Evolutionary conservation across 2,888 invertebrate genomes (phyloP), one percentile per base, ranked within the genome.

Genomic region (Isotomurus palustris): DNA sequence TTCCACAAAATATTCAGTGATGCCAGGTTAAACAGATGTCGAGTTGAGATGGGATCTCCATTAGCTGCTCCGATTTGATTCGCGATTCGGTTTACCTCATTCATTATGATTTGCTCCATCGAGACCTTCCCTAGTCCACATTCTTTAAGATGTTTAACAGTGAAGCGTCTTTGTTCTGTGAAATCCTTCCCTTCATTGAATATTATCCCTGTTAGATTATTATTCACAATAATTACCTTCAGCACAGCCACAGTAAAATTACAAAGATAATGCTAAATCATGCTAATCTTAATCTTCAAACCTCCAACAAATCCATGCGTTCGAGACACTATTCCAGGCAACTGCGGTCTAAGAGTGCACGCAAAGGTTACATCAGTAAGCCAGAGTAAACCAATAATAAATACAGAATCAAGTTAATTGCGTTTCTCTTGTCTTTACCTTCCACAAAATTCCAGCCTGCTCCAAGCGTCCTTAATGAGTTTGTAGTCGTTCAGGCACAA

Each of bases 11-110:
- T 36, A 51, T 67, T 67, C 3, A 67, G 47, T 1, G 53, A 40
- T 24, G 67, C 56, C 6, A 65, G 41, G 43, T 65, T 65, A 44
- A 67, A 67, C n/a, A 61, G 29, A 36, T 63, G 58, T 1, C 40
- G 22, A 0, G 64, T 67, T 1, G 53, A 49, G 8, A 65, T 52
- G 8, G 64, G 58, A 4, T 27, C 10, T 3, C 41, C 50, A 3
- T 2, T n/a, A n/a, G 22, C 28, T 22, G 36, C 25, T 27, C 36
- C 36, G 8, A 67, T 10, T 2, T 21, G 28, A 8, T 38, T 12
- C 1, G 49, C 38, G 6, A 67, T 3, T 3, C 53, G 44, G 3
- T 21, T 1, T 0, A 53, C 51, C 54, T 65, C 63, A 12, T 59
- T 19, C 4, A 38, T 8, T 14, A 67, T 67, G 17, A 52, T 36